Evolutionary conservation across 2,797 vertebrate genomes (phyloP), one percentile per base, ranked within the genome.

Genomic region (Rhadinocentrus ornatus): DNA sequence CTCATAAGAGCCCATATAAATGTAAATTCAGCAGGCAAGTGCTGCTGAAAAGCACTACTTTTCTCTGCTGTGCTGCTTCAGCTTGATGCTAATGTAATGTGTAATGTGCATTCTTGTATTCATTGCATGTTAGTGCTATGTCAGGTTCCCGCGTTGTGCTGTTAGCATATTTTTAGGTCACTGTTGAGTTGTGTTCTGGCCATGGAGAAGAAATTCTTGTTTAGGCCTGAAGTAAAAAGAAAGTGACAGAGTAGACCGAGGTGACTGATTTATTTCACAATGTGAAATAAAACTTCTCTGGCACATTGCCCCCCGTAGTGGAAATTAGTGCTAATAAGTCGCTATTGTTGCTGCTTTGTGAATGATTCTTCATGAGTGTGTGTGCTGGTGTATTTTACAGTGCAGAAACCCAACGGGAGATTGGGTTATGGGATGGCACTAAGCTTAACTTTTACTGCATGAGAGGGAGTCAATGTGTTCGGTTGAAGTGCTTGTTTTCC

Each of bases 311-410:
- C 80, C 53, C 57, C 62, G 64, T 52, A 34, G 66, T 87, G 83
- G 81, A 85, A 89, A 86, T 71, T 8, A 60, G 62, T 44, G 39
- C 73, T 85, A 88, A 84, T 83, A 78, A 83, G 59, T 79, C 22
- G 13, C 54, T 39, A 64, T 41, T 22, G 20, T 53, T 69, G 66
- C 75, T 46, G 66, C 78, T 75, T 73, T 31, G 66, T 44, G 86
- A 77, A 78, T 81, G 63, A 81, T 69, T 67, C 68, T 74, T 69
- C 72, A 66, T 70, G 57, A 73, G 67, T 44, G 20, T 66, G 58
- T 73, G 62, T 73, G 71, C 29, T 3, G 0, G 53, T 37, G 31
- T 66, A 20, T 71, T 75, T 58, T 41, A 24, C 9, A 29, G 48
- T 34, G 52, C 50, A 62, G n/a, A 44, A 13, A 31, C 16, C 18